A percentile compares a stretch with the other conserved stretches of the same genome.
These are phyloP conservation scores for Thereva nobilitata DNA, from an alignment of 2,888 invertebrate genomes.

Conservation along the genomic window DNA sequence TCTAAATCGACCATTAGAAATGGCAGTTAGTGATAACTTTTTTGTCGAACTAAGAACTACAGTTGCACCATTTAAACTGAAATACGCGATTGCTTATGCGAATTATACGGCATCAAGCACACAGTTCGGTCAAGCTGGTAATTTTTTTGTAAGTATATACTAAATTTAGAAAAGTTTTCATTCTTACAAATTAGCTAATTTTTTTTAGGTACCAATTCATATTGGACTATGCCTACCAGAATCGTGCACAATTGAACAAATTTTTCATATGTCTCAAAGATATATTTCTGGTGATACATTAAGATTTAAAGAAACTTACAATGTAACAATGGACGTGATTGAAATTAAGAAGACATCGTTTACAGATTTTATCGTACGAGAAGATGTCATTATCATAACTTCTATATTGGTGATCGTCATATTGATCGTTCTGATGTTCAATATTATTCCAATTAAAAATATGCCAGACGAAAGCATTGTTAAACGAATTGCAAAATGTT, in stretches of 20 bases:
- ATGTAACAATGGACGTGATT: not conserved
- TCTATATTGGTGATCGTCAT: no score
- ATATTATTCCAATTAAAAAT: no score
- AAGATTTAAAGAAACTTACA: not conserved
- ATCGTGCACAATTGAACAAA: not conserved
- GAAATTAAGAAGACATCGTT: not conserved
- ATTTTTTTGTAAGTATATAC: not conserved
- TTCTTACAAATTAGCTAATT: not conserved
- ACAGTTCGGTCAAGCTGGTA: not conserved
- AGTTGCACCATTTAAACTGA: slow-evolving; percentile 8
- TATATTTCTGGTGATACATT: no score
- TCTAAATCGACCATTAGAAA: not conserved
- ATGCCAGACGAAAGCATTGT: no score
- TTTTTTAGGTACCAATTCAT: slow-evolving; percentile 3
- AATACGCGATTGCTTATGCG: slow-evolving; percentile 4
- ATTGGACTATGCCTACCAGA: slow-evolving; percentile 3
- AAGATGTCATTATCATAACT: no score
- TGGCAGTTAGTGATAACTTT: not conserved
- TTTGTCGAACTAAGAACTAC: not conserved
- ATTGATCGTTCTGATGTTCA: no score
- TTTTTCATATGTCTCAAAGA: not conserved
- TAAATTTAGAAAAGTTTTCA: not conserved
- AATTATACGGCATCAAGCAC: not conserved
- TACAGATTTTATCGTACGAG: no score
- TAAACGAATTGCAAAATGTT: not conserved